Base-by-base conservation (phyloP, 2,797 vertebrate genomes). In the Phoxinus dragarum region DNA sequence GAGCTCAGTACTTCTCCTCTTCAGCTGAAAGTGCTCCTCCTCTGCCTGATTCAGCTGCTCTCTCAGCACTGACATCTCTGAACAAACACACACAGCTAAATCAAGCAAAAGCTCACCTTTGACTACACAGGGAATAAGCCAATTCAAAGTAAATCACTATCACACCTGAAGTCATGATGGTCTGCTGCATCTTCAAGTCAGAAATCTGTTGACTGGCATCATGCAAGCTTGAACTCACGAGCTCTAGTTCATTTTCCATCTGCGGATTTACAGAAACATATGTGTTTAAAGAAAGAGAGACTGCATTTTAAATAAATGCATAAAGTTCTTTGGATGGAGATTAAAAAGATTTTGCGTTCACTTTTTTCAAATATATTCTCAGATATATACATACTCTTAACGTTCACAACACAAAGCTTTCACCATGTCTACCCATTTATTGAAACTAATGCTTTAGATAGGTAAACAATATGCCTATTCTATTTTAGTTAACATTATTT, bases 11-110 rank as follows among this genome's bases (percentile, higher is more conserved):
- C 90, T 93, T 75, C 92, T 93, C 89, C 90, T 93, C 88, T 95
- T 93, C 84, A 95, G 88, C 86, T 91, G 92, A 84, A 86, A 86
- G 0, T 80, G 89, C 36, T 95, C 94, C 2, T 94, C 90, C 5
- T 95, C 95, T 68, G 89, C 86, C 64, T 94, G 93, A 3, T 85
- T 89, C 14, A 95, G 90, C 90, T 94, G 93, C 87, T 95, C 91
- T 40, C 94, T 92, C 61, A 96, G 90, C 38, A 95, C 94, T 0
- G 89, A 89, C 94, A 96, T 93, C 90, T 96, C 96, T 96, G 74
- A 38, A 44, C n/a, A 59, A 17, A 86, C 56, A 81, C 44, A 82
- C 27, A 86, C 14, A 74, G 16, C 69, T 67, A 3, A 31, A 27
- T 71, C 31, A 66, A 52, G 68, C 23, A 67, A 68, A 66, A 3